These are phyloP conservation scores for Hemiscyllium ocellatum DNA, from an alignment of 2,113 vertebrate species.

Conservation along the genomic window DNA sequence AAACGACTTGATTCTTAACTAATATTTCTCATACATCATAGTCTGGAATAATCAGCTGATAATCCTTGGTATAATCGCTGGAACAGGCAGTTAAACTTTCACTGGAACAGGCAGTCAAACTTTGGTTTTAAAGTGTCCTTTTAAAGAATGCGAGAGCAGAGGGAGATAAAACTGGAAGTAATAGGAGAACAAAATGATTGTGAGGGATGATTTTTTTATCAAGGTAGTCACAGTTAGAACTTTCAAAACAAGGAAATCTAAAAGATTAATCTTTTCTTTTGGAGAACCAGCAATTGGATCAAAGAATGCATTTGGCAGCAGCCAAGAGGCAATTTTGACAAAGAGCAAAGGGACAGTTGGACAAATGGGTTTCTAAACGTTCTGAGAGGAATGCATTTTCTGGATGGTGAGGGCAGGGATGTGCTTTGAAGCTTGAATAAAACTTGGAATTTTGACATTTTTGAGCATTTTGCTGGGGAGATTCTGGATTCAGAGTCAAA, in stretches of 20 bases:
- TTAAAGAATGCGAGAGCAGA: background rate
- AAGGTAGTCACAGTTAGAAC: background rate
- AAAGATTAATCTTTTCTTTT: background rate
- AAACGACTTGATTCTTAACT: background rate
- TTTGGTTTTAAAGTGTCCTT: background rate
- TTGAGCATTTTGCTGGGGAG: background rate
- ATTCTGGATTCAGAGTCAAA: background rate
- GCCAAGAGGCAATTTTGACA: background rate
- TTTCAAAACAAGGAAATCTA: background rate
- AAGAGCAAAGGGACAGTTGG: background rate
- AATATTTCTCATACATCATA: background rate
- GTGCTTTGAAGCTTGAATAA: background rate
- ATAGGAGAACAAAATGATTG: background rate
- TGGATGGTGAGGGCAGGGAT: background rate
- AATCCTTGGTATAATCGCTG: background rate
- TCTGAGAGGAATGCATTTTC: background rate
- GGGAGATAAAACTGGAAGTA: conserved; percentile 8
- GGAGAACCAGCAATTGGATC: background rate
- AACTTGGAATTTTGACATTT: background rate
- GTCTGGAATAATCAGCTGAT: background rate
- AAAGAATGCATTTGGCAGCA: background rate
- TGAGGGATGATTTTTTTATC: background rate
- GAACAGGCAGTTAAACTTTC: no score
- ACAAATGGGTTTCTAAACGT: background rate
- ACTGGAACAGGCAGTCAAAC: background rate